Percentiles rank a stretch among this genome's conserved stretches.
phyloP scores from a whole-genome alignment of 2,797 vertebrate species.

The Betta splendens region DNA sequence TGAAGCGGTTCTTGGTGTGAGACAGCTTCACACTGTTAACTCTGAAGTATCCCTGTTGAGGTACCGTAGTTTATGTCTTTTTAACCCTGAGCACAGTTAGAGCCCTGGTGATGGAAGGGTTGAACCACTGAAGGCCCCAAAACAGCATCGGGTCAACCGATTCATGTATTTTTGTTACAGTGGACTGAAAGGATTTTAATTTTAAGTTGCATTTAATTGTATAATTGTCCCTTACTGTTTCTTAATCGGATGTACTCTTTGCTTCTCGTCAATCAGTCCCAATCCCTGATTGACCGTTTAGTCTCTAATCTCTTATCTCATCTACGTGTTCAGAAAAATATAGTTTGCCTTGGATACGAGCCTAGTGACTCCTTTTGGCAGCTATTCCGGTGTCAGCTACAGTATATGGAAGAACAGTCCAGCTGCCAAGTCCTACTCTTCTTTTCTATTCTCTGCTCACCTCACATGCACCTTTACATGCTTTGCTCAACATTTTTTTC shows the following conservation, averaged over 20 bases:
- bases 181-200: too few species aligned
- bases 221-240: not conserved
- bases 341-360: not conserved
- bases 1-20: conserved; percentile 27
- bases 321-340: not conserved
- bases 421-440: conserved; percentile 25
- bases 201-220: conserved; percentile 1
- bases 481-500: not conserved
- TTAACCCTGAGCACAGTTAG: too few species aligned
- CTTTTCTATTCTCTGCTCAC: conserved; percentile 6
- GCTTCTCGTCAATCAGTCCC: not conserved
- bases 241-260: conserved; percentile 16
- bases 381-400: not conserved
- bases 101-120: too few species aligned
- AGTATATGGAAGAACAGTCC: conserved; percentile 9
- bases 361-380: conserved; percentile 28
- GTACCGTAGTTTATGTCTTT: too few species aligned
- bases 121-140: too few species aligned
- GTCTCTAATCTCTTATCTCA: conserved; percentile 3
- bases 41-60: too few species aligned
- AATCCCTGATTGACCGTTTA: conserved; percentile 16
- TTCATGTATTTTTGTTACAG: too few species aligned
- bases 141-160: too few species aligned
- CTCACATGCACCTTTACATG: not conserved
- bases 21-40: too few species aligned